Evolutionary conservation across 2,113 vertebrate species (phyloP), one percentile per base, ranked within the genome.

Genomic region (Hystrix brachyura): DNA sequence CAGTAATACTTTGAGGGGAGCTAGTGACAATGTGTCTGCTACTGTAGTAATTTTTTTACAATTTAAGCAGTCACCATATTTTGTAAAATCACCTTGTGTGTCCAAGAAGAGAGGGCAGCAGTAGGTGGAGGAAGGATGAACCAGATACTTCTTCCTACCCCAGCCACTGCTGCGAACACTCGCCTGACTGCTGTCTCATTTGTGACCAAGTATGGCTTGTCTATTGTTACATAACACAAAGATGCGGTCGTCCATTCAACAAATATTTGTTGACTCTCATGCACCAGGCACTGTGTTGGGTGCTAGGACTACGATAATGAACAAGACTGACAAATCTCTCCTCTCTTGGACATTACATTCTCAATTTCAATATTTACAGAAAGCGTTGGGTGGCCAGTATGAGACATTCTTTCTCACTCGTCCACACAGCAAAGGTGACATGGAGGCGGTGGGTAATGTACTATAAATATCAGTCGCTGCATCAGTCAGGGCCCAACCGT

Each of bases 201-300:
- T 92, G 64, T 90, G 53, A 72, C 46, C 64, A 92, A 57, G 60
- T n/a, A 48, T 80, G 69, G 53, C 27, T 92, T 78, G 43, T 64
- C 53, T 69, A n/a, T 18, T 67, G 59, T 83, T 86, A 64, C 34
- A 80, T 71, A 85, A 64, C 29, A 60, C 32, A 64, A 80, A 27
- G 48, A 64, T 90, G 34, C 19, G 72, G 48, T 51, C 84, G 92
- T 51, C 48, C 19, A 17, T 23, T 88, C 32, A 46, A 82, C 80
- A 97, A 91, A 87, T 90, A 95, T 91, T 83, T 90, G 80, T 32
- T 84, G 62, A 90, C 38, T 51, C 12, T 59, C 55, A 80, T 32
- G 62, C 0, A 0, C 64, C 62, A 67, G 74, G 48, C 59, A 59
- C 53, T 32, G 21, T 82, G 55, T 27, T 57, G 80, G 32, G 51